A percentile compares a stretch with the other conserved stretches of the same genome.
Evolutionary conservation across 2,797 vertebrate species (phyloP).

Genomic region (Notolabrus celidotus): DNA sequence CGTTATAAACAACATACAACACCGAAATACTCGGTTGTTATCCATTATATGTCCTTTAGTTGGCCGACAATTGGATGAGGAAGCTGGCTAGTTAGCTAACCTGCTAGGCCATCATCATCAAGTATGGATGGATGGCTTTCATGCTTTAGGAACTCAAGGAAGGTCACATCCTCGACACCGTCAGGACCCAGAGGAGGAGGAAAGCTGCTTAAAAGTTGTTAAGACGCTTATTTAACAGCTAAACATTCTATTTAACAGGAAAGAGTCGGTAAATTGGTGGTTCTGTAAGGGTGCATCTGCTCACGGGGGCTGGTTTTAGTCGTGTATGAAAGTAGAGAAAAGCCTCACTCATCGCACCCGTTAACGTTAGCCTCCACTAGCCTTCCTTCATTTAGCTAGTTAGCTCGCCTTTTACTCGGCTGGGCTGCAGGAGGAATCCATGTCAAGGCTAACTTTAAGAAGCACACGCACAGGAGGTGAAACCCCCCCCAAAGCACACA

Average conservation of each 20-base stretch:
- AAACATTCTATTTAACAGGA: rapidly evolving
- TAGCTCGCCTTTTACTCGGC: conserved; percentile 62
- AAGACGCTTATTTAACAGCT: not conserved
- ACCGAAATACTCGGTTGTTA: not conserved
- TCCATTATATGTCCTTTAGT: not conserved
- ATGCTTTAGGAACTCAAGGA: conserved; percentile 76
- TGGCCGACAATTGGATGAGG: not conserved
- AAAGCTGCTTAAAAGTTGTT: conserved; percentile 57
- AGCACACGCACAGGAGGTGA: not conserved
- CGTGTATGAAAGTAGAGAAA: conserved; percentile 65
- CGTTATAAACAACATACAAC: not conserved
- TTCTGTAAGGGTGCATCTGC: not conserved
- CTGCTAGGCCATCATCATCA: conserved; percentile 79
- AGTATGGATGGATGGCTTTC: conserved; percentile 78
- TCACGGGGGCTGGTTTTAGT: conserved; percentile 41
- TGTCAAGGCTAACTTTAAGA: not conserved
- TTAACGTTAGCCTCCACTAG: conserved; percentile 71
- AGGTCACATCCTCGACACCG: conserved; percentile 84
- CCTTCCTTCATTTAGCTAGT: conserved; percentile 64
- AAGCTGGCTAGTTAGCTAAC: conserved; percentile 70
- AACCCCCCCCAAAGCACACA: not conserved
- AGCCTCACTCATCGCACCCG: conserved; percentile 67
- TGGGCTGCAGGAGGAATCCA: conserved; percentile 21
- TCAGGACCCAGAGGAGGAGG: conserved; percentile 55
- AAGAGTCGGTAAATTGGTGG: rapidly evolving